These are phyloP conservation scores for Fabriciana adippe DNA, from an alignment of 2,888 invertebrate species.

Conservation along the genomic window DNA sequence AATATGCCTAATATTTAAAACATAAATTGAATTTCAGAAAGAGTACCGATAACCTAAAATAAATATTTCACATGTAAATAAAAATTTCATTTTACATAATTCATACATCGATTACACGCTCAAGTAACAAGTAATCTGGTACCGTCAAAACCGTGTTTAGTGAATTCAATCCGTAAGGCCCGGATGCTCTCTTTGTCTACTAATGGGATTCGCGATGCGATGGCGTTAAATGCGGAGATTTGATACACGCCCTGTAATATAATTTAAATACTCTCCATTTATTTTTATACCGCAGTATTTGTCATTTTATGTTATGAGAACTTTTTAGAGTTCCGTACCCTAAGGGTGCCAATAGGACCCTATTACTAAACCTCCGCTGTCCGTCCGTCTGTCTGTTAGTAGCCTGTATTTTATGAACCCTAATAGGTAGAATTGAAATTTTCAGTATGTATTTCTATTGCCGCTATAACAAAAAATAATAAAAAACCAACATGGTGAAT, in stretches of 20 bases:
- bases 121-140: constrained; percentile 9
- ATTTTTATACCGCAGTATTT: constrained; percentile 4
- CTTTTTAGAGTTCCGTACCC: too few species aligned
- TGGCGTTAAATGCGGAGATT: constrained; percentile 29
- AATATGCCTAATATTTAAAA: too few species aligned
- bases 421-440: too few species aligned
- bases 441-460: too few species aligned
- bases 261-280: constrained; percentile 5
- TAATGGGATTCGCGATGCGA: constrained; percentile 42
- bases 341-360: too few species aligned
- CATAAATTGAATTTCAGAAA: too few species aligned
- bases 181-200: constrained; percentile 66
- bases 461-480: too few species aligned
- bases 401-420: too few species aligned
- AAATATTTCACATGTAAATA: background rate
- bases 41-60: too few species aligned
- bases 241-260: constrained; percentile 22
- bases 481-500: too few species aligned
- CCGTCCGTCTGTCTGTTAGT: too few species aligned
- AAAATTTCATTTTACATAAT: background rate
- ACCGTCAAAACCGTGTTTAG: constrained; percentile 27
- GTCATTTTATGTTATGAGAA: background rate
- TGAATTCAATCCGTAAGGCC: constrained; percentile 49
- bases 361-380: too few species aligned
- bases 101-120: constrained; percentile 1